phyloP scores from a whole-genome alignment of 2,888 invertebrate species.

The Sesia apiformis region DNA sequence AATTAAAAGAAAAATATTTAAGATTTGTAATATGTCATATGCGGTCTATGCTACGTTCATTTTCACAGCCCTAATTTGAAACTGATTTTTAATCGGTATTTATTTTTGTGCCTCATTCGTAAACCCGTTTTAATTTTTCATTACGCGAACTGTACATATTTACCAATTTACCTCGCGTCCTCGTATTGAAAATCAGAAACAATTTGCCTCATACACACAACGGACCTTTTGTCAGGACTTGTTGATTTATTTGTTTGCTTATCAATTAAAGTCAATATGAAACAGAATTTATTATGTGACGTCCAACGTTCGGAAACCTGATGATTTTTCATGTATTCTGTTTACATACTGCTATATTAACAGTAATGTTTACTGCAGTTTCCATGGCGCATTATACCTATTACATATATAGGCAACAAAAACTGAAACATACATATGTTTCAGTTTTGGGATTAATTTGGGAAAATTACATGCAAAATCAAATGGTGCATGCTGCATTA shows the following conservation, averaged over 20 bases:
- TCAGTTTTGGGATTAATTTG: too few relatives aligned
- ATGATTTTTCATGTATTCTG: not conserved
- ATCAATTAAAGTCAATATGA: slow-evolving; percentile 24
- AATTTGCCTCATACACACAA: not conserved
- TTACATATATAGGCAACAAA: too few relatives aligned
- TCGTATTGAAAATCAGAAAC: not conserved
- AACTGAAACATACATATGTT: too few relatives aligned
- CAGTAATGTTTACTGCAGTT: too few relatives aligned
- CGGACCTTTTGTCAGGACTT: slow-evolving; percentile 6
- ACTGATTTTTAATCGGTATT: not conserved
- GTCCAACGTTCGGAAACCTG: not conserved
- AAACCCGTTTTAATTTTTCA: slow-evolving; percentile 8
- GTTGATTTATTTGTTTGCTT: slow-evolving; percentile 28
- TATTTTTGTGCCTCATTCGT: not conserved
- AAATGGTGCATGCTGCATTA: too few relatives aligned
- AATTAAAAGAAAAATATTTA: too few relatives aligned
- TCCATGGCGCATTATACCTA: too few relatives aligned
- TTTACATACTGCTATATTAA: too few relatives aligned
- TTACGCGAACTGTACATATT: slow-evolving; percentile 16
- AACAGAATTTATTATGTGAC: slow-evolving; percentile 24
- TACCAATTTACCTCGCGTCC: slow-evolving; percentile 10
- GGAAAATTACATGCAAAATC: too few relatives aligned
- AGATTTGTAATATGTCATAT: too few relatives aligned
- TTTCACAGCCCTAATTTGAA: not conserved
- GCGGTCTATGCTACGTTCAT: too few relatives aligned